Percentiles rank a stretch among this genome's conserved stretches.
These are phyloP conservation scores for Calosoma granatense DNA, from an alignment of 1,140 invertebrate species.

Conservation along the genomic window DNA sequence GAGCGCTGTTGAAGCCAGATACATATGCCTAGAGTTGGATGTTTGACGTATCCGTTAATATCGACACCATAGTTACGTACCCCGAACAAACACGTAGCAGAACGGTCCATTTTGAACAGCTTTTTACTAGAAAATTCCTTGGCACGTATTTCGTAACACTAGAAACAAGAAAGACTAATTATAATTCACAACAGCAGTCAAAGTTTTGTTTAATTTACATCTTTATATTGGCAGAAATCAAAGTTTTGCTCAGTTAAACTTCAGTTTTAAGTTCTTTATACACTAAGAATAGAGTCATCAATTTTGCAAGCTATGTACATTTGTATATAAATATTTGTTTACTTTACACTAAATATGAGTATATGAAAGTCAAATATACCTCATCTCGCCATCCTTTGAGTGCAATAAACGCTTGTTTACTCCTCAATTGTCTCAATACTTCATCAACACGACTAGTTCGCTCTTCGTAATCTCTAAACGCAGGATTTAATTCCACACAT, in stretches of 20 bases:
- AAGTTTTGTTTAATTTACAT: no score
- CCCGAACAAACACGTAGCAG: constrained; percentile 85
- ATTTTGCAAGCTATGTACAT: no score
- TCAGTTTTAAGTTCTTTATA: no score
- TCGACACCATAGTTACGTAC: constrained; percentile 89
- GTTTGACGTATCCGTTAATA: constrained; percentile 84
- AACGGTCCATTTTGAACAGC: constrained; percentile 82
- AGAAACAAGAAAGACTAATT: constrained; percentile 32
- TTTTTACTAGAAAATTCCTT: constrained; percentile 55
- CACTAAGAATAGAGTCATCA: no score
- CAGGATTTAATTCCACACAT: constrained; percentile 71
- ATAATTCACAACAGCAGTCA: no score
- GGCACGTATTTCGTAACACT: constrained; percentile 76
- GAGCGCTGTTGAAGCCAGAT: constrained; percentile 90
- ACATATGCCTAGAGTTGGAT: constrained; percentile 72
- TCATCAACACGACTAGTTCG: constrained; percentile 67
- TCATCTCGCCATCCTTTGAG: constrained; percentile 87
- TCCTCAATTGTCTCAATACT: constrained; percentile 62
- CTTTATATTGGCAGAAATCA: no score
- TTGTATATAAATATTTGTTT: no score
- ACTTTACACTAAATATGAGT: no score
- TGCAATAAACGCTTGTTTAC: constrained; percentile 50
- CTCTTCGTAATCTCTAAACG: constrained; percentile 71
- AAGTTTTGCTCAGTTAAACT: no score
- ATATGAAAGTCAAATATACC: no score